Base-by-base conservation (phyloP, 2,888 invertebrate species). In the Dynastes maya region DNA sequence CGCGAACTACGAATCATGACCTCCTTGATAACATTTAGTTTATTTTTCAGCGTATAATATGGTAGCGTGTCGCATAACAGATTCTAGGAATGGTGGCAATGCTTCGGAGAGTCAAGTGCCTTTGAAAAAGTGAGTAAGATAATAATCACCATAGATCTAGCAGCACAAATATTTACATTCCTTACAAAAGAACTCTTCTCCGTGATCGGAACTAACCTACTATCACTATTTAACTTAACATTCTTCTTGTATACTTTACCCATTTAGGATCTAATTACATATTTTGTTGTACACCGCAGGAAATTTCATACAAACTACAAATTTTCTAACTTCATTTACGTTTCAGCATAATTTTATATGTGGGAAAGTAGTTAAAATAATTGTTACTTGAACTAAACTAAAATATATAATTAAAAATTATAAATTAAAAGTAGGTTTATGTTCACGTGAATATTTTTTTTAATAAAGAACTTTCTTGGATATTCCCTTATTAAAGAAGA, bases 31-130 rank as follows among this genome's bases (percentile, higher is more conserved):
- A 16, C 27, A 22, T 45, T 8, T 64, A 55, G 76, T 68, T 82
- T 79, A 51, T 82, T 90, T 95, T 95, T 90, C 95, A 97, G 97
- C 97, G 91, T 97, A 97, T 94, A 97, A 97, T 92, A 97, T 97
- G 97, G 97, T 97, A 93, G 96, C 97, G 90, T 97, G 97, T 93
- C 94, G 97, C 89, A 95, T 97, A 89, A 96, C 97, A 86, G 97
- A 97, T 91, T 93, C 96, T 87, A 94, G 97, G 91, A 97, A 97
- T 90, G 96, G 97, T 87, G 91, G 92, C 87, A 90, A 92, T 90
- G 91, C 92, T 90, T 93, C 94, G 90, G 92, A 96, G 94, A 97
- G 96, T 93, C 96, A 96, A 94, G 96, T 97, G 95, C 97, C 97
- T 96, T 96, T 97, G 94, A 97, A 97, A 94, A 97, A 97, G 97